Percentiles rank a stretch among this genome's conserved stretches.
These are phyloP conservation scores for Sarcoramphus papa DNA, from an alignment of 2,797 vertebrate species.

Conservation along the genomic window DNA sequence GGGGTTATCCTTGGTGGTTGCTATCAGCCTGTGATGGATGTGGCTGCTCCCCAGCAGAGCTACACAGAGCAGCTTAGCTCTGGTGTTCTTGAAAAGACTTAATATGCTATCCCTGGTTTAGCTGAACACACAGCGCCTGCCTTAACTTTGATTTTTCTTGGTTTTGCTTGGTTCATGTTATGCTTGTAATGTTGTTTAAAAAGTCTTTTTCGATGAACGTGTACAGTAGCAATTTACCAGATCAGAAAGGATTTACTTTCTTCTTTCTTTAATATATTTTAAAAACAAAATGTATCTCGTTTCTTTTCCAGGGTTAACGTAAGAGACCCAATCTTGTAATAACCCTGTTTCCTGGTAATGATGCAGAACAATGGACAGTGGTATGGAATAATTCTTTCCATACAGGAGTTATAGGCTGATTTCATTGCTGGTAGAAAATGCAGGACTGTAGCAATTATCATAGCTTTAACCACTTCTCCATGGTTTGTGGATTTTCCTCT, in stretches of 20 bases:
- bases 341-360: slow-evolving; percentile 25
- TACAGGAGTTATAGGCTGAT: slow-evolving; percentile 16
- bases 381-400: slow-evolving; percentile 48
- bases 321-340: not conserved
- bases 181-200: not conserved
- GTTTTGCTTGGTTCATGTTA: not conserved
- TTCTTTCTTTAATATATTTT: not conserved
- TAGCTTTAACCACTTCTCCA: slow-evolving; percentile 39
- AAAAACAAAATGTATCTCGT: not conserved
- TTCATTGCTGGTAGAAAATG: slow-evolving; percentile 28
- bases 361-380: slow-evolving; percentile 10
- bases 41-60: not conserved
- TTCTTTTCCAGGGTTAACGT: not conserved
- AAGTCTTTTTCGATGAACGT: not conserved
- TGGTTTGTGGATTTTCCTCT: slow-evolving; percentile 15
- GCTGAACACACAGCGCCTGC: not conserved
- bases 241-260: not conserved
- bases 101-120: not conserved
- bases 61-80: not conserved
- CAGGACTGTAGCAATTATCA: slow-evolving; percentile 10
- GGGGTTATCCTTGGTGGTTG: not conserved
- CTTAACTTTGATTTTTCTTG: not conserved
- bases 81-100: not conserved
- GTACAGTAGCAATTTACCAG: not conserved
- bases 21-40: not conserved